Base-by-base conservation (phyloP, 1,140 invertebrate genomes). In the Saccostrea echinata region DNA sequence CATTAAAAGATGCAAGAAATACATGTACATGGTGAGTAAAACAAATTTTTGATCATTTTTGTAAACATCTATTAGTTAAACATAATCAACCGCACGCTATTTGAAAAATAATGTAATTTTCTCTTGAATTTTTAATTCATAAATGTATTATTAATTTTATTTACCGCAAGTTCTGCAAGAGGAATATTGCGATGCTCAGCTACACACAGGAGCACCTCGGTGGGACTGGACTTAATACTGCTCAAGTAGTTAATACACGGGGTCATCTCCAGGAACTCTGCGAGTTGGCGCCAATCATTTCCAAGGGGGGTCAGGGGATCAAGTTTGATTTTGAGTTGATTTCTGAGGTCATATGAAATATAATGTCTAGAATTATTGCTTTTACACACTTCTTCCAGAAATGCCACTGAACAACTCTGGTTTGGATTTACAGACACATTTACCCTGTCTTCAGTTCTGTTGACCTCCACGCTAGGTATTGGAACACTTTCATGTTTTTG, bases 331-430 rank as follows among this genome's bases (percentile, higher is more conserved):
- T 87, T 88, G 13, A 92, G 87, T 1, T 90, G 83, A 27, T 81
- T 85, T 64, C 87, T 89, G 9, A 91, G 83, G n/a, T 88, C 64
- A 57, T 90, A 86, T 4, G 91, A 90, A 64, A 87, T 87, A 53
- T 84, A 76, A 3, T 35, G 53, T 51, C 68, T 64, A 27, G 43
- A 43, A 43, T 43, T 43, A 9, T 52, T 35, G 43, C 33, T 43
- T 9, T 35, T 35, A 18, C 84, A 35, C 53, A 86, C 43, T 86
- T 76, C 24, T 3, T 88, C 85, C 27, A 84, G n/a, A 18, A 61
- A 24, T 3, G 55, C 18, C 13, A n/a, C 33, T 9, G 81, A 53
- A 83, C 35, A 83, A 12, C 81, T 24, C 30, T 24, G 51, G 35
- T 16, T 51, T 33, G 35, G 21, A 76, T 30, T 83, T 51, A 51